Base-by-base conservation (phyloP, 30 jellyfish, hydroid and myxozoan species). In the Hydractinia symbiolongicarpus region DNA sequence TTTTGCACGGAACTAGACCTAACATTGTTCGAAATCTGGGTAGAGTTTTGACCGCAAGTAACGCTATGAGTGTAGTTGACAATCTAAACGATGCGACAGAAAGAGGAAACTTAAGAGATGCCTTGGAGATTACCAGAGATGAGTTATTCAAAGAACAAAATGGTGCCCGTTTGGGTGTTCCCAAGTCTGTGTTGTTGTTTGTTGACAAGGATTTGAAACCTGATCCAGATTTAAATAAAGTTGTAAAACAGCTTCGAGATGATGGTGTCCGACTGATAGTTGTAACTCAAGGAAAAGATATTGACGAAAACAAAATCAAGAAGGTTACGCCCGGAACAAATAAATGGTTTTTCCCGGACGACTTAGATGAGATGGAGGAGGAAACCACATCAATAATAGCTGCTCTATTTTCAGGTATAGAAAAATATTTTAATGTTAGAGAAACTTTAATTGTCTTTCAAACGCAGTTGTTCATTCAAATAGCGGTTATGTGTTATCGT, bases 141-240 rank as follows among this genome's bases (percentile, higher is more conserved):
- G 77, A 88, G 6, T 75, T 89, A 56, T 84, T 89, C 54, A 72
- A 88, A 11, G 82, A 77, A 58, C 91, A 79, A 54, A 83, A 89
- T 61, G 96, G 95, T 10, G 94, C 94, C 11, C 86, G 97, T 11
- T 15, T 11, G 5, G 86, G 68, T n/a, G 88, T 80, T 30, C 94
- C 91, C 7, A 86, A 77, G 56, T 66, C 97, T 3, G 88, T 90
- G 71, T 82, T 85, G 5, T 52, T 90, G 0, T 90, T 90, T 66
- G 64, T 83, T 5, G 78, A 61, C 66, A 82, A 77, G 20, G 2
- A 7, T 13, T 51, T 51, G 19, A 13, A 13, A 6, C 19, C 9
- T n/a, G 40, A 6, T 13, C 1, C 9, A 51, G 74, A 64, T 2
- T 44, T 13, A n/a, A 51, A n/a, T 0, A 64, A 64, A 44, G 19